Conservation (phyloP, 2,797 vertebrate genomes). For the Scleropages formosus region DNA sequence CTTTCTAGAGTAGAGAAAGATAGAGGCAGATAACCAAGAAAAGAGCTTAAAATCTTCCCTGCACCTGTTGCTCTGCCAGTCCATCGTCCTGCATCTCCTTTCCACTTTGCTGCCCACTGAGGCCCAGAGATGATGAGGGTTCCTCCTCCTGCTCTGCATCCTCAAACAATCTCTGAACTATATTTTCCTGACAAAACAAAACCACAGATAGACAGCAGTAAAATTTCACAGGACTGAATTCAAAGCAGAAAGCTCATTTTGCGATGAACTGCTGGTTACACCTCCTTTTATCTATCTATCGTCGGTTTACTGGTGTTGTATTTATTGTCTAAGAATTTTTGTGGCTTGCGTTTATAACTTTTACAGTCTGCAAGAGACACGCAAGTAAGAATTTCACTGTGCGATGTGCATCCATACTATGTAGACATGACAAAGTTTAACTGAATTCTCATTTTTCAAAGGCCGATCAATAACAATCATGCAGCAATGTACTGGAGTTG, state of each 20-base stretch:
- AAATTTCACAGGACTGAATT: not conserved
- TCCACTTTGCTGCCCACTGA: constrained; percentile 22
- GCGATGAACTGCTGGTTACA: not conserved
- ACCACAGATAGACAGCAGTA: not conserved
- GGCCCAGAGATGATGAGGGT: not conserved
- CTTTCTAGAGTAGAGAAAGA: not conserved
- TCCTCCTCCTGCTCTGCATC: constrained; percentile 57
- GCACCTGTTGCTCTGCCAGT: not conserved
- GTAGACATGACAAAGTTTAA: too few relatives aligned
- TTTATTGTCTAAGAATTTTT: too few relatives aligned
- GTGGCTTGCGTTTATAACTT: too few relatives aligned
- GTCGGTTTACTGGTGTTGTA: too few relatives aligned
- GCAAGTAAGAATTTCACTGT: too few relatives aligned
- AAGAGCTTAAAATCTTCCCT: not conserved
- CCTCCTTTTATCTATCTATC: too few relatives aligned
- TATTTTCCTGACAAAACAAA: constrained; percentile 50
- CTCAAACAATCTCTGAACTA: constrained; percentile 68
- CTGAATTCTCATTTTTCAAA: not conserved
- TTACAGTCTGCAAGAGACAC: too few relatives aligned
- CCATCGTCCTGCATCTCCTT: not conserved
- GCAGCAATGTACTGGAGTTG: too few relatives aligned
- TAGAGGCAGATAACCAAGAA: not conserved
- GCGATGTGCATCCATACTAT: too few relatives aligned
- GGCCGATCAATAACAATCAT: not conserved
- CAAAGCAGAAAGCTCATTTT: not conserved